These are phyloP conservation scores for Cottoperca gobio DNA, from an alignment of 2,797 vertebrate genomes.

Conservation along the genomic window DNA sequence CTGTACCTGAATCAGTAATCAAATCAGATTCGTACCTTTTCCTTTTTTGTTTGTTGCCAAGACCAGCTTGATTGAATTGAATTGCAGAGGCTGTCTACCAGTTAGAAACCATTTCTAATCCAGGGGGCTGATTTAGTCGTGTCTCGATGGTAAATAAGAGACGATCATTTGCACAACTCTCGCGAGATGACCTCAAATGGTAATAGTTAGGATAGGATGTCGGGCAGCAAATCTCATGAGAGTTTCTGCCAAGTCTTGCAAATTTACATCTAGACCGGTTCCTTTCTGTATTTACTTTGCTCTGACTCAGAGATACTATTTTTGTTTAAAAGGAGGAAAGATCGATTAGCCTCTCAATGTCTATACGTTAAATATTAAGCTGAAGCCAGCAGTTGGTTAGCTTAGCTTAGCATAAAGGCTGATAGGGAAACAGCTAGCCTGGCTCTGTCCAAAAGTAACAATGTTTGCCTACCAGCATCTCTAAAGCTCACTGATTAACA, in stretches of 20 bases:
- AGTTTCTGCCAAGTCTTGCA: too few relatives aligned
- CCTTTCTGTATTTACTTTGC: background rate
- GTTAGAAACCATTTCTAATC: background rate
- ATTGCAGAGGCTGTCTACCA: background rate
- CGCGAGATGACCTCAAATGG: too few relatives aligned
- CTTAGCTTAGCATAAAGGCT: background rate
- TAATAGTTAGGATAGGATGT: too few relatives aligned
- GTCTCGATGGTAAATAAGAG: too few relatives aligned
- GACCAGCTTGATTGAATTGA: background rate
- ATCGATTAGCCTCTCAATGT: background rate
- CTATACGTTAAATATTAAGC: background rate
- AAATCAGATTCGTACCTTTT: too few relatives aligned
- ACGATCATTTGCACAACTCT: too few relatives aligned
- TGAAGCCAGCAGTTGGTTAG: background rate
- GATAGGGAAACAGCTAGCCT: too few relatives aligned
- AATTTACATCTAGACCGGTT: too few relatives aligned
- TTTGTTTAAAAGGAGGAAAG: background rate
- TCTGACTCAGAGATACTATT: rapidly evolving
- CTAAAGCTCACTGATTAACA: background rate
- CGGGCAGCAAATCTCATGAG: too few relatives aligned
- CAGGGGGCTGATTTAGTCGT: background rate
- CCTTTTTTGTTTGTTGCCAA: too few relatives aligned
- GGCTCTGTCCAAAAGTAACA: background rate
- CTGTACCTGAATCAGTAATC: too few relatives aligned
- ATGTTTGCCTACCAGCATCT: background rate